These are phyloP conservation scores for Mimachlamys varia DNA, from an alignment of 2,888 invertebrate species.

Conservation along the genomic window DNA sequence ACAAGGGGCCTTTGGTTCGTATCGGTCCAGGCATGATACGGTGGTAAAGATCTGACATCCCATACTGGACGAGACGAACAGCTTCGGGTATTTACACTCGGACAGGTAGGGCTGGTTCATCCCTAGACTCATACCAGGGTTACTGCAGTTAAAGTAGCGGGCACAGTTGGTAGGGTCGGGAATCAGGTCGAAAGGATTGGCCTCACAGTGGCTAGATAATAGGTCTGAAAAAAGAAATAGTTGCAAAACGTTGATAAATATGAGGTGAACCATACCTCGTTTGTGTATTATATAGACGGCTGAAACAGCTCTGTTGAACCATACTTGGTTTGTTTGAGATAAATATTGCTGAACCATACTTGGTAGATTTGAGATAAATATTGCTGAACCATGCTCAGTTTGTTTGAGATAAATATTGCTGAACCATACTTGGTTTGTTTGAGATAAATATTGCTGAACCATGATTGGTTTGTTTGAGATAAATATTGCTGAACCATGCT, in stretches of 20 bases:
- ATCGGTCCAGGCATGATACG: conserved; percentile 61
- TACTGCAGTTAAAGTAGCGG: conserved; percentile 70
- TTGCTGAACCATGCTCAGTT: no score
- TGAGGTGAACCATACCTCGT: conserved; percentile 55
- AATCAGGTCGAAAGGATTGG: conserved; percentile 61
- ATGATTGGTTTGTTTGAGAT: no score
- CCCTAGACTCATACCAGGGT: conserved; percentile 51
- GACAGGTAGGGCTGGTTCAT: conserved; percentile 59
- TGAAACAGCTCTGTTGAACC: no score
- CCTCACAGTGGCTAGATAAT: conserved; percentile 60
- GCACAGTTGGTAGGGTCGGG: conserved; percentile 69
- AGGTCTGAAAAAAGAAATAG: conserved; percentile 53
- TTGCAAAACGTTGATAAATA: conserved; percentile 55
- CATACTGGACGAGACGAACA: conserved; percentile 61
- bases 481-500: no score
- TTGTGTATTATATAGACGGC: no score
- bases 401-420: no score
- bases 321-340: no score
- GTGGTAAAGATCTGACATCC: conserved; percentile 65
- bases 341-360: no score
- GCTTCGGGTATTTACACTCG: conserved; percentile 67
- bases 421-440: no score
- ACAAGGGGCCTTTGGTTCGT: conserved; percentile 69
- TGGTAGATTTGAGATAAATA: no score
- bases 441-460: no score